Conservation (phyloP, 2,113 vertebrate species). For the Paradoxurus hermaphroditus region DNA sequence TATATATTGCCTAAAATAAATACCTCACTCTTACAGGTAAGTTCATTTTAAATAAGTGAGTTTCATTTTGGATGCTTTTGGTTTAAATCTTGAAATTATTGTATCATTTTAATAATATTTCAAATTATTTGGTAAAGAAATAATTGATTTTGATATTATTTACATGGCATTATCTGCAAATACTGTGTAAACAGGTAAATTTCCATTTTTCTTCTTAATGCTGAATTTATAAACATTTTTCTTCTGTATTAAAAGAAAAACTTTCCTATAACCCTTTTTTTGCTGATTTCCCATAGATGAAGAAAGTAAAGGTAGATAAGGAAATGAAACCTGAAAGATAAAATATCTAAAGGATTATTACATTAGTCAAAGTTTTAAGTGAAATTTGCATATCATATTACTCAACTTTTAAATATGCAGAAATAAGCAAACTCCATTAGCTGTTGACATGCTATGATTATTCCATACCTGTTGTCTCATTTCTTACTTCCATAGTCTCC, state of each 20-base stretch:
- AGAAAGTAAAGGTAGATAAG: background rate
- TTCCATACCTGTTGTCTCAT: background rate
- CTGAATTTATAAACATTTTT: background rate
- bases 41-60: conserved; percentile 41
- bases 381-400: background rate
- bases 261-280: background rate
- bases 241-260: background rate
- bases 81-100: conserved; percentile 33
- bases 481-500: background rate
- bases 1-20: conserved; percentile 45
- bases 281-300: background rate
- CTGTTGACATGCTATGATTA: background rate
- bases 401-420: background rate
- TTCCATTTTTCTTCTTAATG: background rate
- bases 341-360: background rate
- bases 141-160: conserved; percentile 37
- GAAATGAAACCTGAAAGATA: background rate
- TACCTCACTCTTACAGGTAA: background rate
- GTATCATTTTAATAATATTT: background rate
- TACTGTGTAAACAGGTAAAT: background rate
- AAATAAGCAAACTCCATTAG: background rate
- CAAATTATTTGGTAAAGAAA: conserved; percentile 25
- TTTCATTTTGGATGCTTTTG: conserved; percentile 60
- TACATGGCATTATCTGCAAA: conserved; percentile 27
- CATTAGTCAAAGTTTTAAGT: background rate